Evolutionary conservation across 2,888 invertebrate species (phyloP), one percentile per base, ranked within the genome.

Genomic region (Notodonta dromedarius): DNA sequence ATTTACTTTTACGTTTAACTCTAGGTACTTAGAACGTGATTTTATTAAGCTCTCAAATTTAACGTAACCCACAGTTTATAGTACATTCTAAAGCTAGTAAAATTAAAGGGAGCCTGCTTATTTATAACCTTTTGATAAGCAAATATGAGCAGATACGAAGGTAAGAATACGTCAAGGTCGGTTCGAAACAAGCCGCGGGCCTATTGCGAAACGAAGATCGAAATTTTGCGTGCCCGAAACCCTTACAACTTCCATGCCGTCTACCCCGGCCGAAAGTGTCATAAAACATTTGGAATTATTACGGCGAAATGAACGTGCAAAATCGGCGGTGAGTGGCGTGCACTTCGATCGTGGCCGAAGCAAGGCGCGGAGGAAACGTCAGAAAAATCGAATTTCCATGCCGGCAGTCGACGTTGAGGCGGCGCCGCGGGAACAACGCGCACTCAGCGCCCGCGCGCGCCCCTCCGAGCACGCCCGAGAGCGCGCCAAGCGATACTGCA

Each of bases 301-400:
- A 68, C 68, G 60, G 80, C 74, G 76, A 75, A 86, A 87, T 85
- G 88, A 86, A 88, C 88, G 87, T 91, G 91, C 91, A 89, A 91
- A 92, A 92, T 91, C 92, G 88, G 83, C 82, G 87, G 80, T 82
- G 78, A 82, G 84, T 89, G 85, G 88, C 91, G 90, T 93, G 91
- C 90, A 91, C 85, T 93, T 93, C 93, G 93, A 93, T 93, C 93
- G 93, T 84, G 84, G 87, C 77, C 11, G 73, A 82, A 83, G 83
- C 85, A 88, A 93, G 93, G 93, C 90, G 93, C 91, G 93, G 93
- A 91, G 92, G 91, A 93, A 91, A 92, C 89, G 92, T 91, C 91
- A 91, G 91, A 90, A 92, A 93, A 93, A 93, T 93, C 93, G 93
- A 93, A 93, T 91, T 92, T 91, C 88, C 91, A 90, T 88, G 90